Evolutionary conservation across 2,888 invertebrate genomes (phyloP).

Genomic region (Sphaerophoria taeniata): DNA sequence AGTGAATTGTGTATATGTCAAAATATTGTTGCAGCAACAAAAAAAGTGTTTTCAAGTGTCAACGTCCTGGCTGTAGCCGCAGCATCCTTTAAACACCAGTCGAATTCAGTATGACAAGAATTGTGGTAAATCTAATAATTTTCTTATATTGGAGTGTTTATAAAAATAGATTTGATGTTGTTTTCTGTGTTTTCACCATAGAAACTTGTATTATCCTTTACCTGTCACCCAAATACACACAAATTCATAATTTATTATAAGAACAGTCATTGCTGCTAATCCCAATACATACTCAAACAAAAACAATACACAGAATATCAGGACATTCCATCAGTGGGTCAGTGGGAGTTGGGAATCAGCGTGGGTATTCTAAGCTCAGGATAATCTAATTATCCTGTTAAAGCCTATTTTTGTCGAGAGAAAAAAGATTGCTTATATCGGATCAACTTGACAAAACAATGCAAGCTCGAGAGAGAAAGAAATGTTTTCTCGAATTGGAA

Average conservation of each 20-base stretch:
- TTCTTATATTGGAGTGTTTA: background rate
- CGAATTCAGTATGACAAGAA: conserved; percentile 60
- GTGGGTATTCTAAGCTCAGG: conserved; percentile 7
- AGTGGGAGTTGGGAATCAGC: background rate
- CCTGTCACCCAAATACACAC: conserved; percentile 8
- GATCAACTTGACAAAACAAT: background rate
- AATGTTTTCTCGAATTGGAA: background rate
- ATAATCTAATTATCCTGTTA: conserved; percentile 56
- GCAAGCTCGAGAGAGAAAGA: background rate
- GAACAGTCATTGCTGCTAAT: background rate
- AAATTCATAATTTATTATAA: background rate
- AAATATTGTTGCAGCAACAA: conserved; percentile 22
- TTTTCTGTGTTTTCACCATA: conserved; percentile 48
- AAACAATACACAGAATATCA: conserved; percentile 25
- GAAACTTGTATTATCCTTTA: conserved; percentile 13
- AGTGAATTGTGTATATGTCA: conserved; percentile 55
- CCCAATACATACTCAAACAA: background rate
- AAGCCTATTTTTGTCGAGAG: conserved; percentile 30
- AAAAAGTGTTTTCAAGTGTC: conserved; percentile 20
- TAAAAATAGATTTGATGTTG: conserved; percentile 14
- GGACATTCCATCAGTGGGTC: conserved; percentile 3
- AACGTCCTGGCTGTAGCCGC: conserved; percentile 34
- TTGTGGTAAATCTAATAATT: conserved; percentile 52
- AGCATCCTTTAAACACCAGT: conserved; percentile 16
- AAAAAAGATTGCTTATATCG: background rate